Conservation (phyloP, 2,888 invertebrate species). For the Trissolcus brochymenae region DNA sequence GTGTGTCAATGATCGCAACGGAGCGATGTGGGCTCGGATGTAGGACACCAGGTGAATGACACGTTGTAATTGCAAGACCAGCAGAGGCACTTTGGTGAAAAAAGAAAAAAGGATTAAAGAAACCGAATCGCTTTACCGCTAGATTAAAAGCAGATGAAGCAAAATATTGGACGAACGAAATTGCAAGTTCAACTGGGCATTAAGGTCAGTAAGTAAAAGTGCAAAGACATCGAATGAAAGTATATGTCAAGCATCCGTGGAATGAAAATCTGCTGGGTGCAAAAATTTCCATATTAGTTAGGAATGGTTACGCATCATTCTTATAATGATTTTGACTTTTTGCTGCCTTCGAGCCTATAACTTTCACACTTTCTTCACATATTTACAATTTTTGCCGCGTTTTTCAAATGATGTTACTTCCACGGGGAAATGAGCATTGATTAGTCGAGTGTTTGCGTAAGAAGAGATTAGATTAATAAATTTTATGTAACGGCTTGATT, state of each 20-base stretch:
- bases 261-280: constrained; percentile 6
- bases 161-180: constrained; percentile 28
- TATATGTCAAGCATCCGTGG: constrained; percentile 15
- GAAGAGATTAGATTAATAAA: constrained; percentile 19
- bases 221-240: constrained; percentile 23
- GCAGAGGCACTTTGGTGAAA: constrained; percentile 3
- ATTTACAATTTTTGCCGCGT: constrained; percentile 19
- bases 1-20: constrained; percentile 54
- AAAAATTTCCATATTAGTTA: constrained; percentile 20
- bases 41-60: constrained; percentile 56
- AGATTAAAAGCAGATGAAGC: constrained; percentile 11
- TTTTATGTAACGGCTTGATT: constrained; percentile 10
- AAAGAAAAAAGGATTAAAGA: constrained; percentile 14
- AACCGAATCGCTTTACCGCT: constrained; percentile 16
- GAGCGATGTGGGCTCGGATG: constrained; percentile 46
- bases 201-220: constrained; percentile 32
- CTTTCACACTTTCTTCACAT: constrained; percentile 54
- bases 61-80: constrained; percentile 28
- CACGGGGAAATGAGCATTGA: constrained; percentile 31
- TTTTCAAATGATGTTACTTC: constrained; percentile 16
- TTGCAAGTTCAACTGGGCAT: constrained; percentile 30
- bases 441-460: constrained; percentile 33
- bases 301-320: constrained; percentile 32
- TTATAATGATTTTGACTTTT: constrained; percentile 34
- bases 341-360: constrained; percentile 13